Evolutionary conservation across 2,113 vertebrate genomes (phyloP).

Genomic region (Muscicapa adusta): DNA sequence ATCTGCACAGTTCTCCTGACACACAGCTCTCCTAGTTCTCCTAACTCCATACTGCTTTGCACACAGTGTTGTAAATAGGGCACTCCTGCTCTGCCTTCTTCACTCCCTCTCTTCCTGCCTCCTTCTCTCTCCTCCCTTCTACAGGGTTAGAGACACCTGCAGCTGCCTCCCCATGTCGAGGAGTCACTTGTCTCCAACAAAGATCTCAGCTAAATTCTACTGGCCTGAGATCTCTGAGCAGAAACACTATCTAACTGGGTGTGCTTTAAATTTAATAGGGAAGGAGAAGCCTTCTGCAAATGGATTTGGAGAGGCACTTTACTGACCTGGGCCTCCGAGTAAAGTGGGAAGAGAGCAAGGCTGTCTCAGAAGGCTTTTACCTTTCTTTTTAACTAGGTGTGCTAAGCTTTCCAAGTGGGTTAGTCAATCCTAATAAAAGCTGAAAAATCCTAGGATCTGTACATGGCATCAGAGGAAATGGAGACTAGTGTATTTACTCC

Average conservation of each 20-base stretch:
- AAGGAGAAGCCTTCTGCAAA: neutral
- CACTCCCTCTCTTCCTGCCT: accelerated
- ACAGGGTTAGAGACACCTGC: neutral
- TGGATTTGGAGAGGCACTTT: neutral
- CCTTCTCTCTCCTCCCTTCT: accelerated
- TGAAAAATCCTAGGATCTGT: neutral
- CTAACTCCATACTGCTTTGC: neutral
- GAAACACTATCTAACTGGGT: neutral
- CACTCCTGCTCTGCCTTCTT: neutral
- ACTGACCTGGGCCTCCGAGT: accelerated
- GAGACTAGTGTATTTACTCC: neutral
- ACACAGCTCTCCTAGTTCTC: neutral
- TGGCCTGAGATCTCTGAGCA: accelerated
- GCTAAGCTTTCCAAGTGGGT: neutral
- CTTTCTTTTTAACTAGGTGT: neutral
- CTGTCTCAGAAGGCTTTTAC: neutral
- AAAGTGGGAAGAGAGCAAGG: neutral
- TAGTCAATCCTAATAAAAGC: neutral
- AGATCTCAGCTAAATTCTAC: neutral
- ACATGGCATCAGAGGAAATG: neutral
- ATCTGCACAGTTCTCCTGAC: neutral
- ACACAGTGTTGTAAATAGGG: too few relatives aligned
- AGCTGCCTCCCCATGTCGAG: accelerated
- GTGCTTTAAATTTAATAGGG: neutral
- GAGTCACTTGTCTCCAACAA: neutral